phyloP scores from a whole-genome alignment of 1,140 invertebrate species.

The Brachionus plicatilis region DNA sequence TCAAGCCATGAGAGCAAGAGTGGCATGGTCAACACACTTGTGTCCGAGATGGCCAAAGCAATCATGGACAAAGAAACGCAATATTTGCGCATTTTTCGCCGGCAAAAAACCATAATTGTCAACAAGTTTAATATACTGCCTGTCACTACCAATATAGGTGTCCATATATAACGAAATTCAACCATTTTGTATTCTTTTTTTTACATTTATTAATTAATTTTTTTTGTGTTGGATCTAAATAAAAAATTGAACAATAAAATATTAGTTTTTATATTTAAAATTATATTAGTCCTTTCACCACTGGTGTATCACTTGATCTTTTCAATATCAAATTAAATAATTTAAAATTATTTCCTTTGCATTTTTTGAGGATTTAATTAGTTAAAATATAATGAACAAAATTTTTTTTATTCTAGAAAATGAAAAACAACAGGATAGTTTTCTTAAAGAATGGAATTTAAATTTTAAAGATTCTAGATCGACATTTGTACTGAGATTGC shows the following conservation, averaged over 20 bases:
- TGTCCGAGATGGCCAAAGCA: constrained; percentile 8
- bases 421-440: not conserved
- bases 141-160: not conserved
- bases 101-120: constrained; percentile 34
- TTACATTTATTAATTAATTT: not conserved
- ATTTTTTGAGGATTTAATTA: not conserved
- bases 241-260: not conserved
- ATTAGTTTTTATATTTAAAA: not conserved
- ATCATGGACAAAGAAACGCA: constrained; percentile 33
- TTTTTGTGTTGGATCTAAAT: not conserved
- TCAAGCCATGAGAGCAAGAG: constrained; percentile 18
- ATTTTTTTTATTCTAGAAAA: too few relatives aligned
- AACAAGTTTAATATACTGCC: constrained; percentile 2
- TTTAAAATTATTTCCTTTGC: not conserved
- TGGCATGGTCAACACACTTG: not conserved
- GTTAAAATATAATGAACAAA: not conserved
- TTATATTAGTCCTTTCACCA: not conserved
- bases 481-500: too few relatives aligned
- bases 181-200: not conserved
- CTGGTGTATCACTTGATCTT: not conserved
- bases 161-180: constrained; percentile 20
- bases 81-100: constrained; percentile 29
- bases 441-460: not conserved
- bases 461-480: not conserved
- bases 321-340: not conserved